Percentiles rank a stretch among this genome's conserved stretches.
Conservation (phyloP, 2,888 invertebrate species). For the Selenia dentaria region DNA sequence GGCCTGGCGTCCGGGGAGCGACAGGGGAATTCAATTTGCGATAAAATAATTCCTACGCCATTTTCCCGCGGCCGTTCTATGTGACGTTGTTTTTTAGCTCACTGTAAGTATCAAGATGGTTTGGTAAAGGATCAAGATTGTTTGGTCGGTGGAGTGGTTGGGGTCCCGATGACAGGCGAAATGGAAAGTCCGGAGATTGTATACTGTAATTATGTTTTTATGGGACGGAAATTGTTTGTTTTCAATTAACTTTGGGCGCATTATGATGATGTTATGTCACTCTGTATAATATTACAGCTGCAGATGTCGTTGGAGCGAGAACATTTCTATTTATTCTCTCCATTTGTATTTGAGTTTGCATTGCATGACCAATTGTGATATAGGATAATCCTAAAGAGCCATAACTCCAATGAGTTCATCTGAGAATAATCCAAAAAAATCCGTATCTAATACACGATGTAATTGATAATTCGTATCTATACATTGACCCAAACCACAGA, state of each 20-base stretch:
- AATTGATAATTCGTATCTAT: no score
- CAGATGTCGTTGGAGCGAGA: no score
- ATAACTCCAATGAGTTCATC: no score
- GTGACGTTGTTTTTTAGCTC: constrained; percentile 18
- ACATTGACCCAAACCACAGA: no score
- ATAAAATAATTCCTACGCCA: constrained; percentile 36
- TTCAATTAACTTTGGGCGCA: constrained; percentile 5
- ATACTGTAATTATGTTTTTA: constrained; percentile 13
- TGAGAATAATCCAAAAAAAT: no score
- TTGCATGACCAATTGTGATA: no score
- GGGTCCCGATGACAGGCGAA: constrained; percentile 1
- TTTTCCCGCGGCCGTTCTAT: constrained; percentile 11
- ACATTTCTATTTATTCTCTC: no score
- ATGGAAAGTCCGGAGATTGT: constrained; percentile 2
- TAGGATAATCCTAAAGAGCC: no score
- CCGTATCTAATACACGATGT: no score
- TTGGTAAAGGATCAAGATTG: constrained; percentile 2
- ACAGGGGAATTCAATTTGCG: constrained; percentile 28
- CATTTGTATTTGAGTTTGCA: no score
- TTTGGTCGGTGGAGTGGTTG: constrained; percentile 1
- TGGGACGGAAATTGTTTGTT: not conserved
- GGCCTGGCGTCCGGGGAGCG: constrained; percentile 3
- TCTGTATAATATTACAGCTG: not conserved
- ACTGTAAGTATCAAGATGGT: constrained; percentile 10
- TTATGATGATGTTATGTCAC: no score